Conservation (phyloP, 1,140 invertebrate species). For the Drosophila nikananu region DNA sequence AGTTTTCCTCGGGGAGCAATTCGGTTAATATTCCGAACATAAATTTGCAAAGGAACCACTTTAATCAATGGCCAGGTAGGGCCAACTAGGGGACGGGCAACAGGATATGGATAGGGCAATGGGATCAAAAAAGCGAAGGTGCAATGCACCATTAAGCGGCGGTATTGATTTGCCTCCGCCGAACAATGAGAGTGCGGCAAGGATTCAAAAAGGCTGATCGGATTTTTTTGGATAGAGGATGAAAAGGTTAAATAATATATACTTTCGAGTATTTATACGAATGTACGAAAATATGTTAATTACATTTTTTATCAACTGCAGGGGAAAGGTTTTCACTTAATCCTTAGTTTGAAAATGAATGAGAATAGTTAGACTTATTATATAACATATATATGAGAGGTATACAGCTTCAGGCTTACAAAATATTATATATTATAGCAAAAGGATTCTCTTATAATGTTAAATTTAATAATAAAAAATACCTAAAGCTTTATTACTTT, state of each 20-base stretch:
- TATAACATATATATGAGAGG: no score
- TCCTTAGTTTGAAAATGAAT: no score
- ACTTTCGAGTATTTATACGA: no score
- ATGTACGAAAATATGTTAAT: no score
- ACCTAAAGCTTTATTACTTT: no score
- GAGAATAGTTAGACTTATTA: no score
- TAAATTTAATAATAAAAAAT: no score
- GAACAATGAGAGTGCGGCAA: slow-evolving; percentile 21
- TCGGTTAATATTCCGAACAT: slow-evolving; percentile 82
- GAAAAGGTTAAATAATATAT: background rate
- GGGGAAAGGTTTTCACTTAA: no score
- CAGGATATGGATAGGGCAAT: slow-evolving; percentile 6
- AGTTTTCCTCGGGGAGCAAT: slow-evolving; percentile 81
- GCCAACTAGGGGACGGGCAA: slow-evolving; percentile 6
- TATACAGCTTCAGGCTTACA: no score
- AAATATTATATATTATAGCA: no score
- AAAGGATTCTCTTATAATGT: no score
- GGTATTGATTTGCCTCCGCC: slow-evolving; percentile 53
- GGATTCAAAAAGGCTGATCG: slow-evolving; percentile 8
- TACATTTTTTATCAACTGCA: no score
- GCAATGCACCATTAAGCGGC: slow-evolving; percentile 59
- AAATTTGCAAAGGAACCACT: slow-evolving; percentile 81
- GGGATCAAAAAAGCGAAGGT: slow-evolving; percentile 36
- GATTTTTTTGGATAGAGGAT: background rate
- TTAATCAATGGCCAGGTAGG: slow-evolving; percentile 77